Conservation (phyloP, 2,113 vertebrate species). For the Trematomus loennbergii region DNA sequence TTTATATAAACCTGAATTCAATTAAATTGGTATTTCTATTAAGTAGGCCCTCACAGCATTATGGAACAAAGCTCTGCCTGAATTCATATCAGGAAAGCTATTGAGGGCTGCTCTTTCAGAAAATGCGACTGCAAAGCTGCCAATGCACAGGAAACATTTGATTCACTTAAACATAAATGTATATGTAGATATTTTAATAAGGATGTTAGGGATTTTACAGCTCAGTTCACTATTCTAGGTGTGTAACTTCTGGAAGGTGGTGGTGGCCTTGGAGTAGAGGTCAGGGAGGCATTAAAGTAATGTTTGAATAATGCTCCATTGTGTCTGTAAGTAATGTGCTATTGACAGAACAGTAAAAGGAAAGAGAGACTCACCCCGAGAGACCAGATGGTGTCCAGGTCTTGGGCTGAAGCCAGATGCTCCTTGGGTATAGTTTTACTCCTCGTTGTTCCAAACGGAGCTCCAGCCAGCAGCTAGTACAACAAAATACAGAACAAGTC, state of each 20-base stretch:
- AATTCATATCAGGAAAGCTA: no score
- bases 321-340: constrained; percentile 30
- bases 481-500: constrained; percentile 31
- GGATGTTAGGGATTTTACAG: not conserved
- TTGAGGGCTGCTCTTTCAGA: not conserved
- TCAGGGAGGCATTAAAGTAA: constrained; percentile 38
- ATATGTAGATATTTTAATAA: not conserved
- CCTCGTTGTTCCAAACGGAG: constrained; percentile 91
- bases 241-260: not conserved
- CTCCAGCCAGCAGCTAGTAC: constrained; percentile 91
- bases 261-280: not conserved
- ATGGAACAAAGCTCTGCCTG: no score
- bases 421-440: constrained; percentile 95
- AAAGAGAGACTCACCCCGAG: constrained; percentile 89
- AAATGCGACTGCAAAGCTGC: not conserved
- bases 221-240: not conserved
- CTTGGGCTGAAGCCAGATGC: constrained; percentile 89
- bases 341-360: constrained; percentile 44
- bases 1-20: no score
- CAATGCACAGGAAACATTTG: not conserved
- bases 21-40: no score
- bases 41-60: no score
- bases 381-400: constrained; percentile 99
- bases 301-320: constrained; percentile 33
- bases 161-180: not conserved